Base-by-base conservation (phyloP, 2,888 invertebrate species). In the Diaphora mendica region DNA sequence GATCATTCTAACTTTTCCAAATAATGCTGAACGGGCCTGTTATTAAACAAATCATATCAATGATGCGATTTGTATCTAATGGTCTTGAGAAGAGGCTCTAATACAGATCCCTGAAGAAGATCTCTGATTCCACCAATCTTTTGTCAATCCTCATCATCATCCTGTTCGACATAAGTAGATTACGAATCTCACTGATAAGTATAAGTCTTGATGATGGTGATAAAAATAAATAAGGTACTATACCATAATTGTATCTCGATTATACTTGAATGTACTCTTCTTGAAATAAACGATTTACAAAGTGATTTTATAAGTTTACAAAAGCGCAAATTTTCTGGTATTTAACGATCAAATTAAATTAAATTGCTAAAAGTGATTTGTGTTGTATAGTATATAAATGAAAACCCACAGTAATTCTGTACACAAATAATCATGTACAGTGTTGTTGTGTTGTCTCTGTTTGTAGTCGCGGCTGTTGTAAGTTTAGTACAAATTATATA, bases 301-400 rank as follows among this genome's bases (percentile, higher is more conserved):
- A 59, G 13, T 0, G 26, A 23, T 30, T 3, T 23, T 23, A 35
- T 30, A 30, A 64, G 7, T 48, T 17, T 42, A n/a, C 30, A 26
- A 30, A 42, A 11, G 15, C 42, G 7, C 3, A 33, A 81, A 87
- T 86, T 87, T 87, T 85, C 80, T 81, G 85, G 81, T 82, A 64
- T 81, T 87, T 87, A 81, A 68, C 48, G 13, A 39, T 59, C 59
- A 11, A 72, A 67, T 71, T 68, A 59, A 74, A 30, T 62, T 17
- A 1, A 62, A 17, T 30, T 30, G 17, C 3, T 7, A 1, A 30
- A 62, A 30, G 2, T 71, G 75, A 30, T 39, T 62, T 30, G 30
- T 67, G 69, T 62, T 4, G 42, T 44, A 42, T 64, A 44, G 71
- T 42, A 68, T 74, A 77, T 77, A 81, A 67, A 79, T 23, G 44